Evolutionary conservation across 2,113 vertebrate species (phyloP).

Genomic region (Xenotilapia flavipinnis): DNA sequence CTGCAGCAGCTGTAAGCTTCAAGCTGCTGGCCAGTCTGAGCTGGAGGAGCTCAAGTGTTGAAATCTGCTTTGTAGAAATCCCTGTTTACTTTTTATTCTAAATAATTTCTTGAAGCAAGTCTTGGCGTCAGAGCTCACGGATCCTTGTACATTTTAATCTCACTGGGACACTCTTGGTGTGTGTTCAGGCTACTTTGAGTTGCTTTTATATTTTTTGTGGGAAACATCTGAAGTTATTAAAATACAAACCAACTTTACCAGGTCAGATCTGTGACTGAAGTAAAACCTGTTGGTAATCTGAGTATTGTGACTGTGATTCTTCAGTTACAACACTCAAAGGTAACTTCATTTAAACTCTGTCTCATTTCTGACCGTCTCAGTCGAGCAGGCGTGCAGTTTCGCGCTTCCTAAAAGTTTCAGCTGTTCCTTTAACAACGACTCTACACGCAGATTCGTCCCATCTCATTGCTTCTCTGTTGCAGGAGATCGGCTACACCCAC

Average conservation of each 20-base stretch:
- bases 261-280: background rate
- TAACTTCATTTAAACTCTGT: background rate
- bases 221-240: background rate
- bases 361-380: rapidly evolving
- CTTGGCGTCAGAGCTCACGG: background rate
- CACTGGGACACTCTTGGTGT: background rate
- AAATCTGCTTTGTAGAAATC: background rate
- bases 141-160: background rate
- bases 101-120: background rate
- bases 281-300: background rate
- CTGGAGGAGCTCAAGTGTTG: background rate
- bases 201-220: background rate
- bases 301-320: background rate
- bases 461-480: background rate
- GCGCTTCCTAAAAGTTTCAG: rapidly evolving
- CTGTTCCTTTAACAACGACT: background rate
- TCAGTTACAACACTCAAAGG: background rate
- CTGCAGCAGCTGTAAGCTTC: background rate
- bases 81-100: background rate
- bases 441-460: rapidly evolving
- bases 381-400: background rate
- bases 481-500: slow-evolving; percentile 97
- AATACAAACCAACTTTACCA: background rate
- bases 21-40: background rate
- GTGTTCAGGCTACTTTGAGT: background rate